A percentile compares a stretch with the other conserved stretches of the same genome.
Evolutionary conservation across 2,113 vertebrate genomes (phyloP).

Genomic region (Gymnobelideus leadbeateri): DNA sequence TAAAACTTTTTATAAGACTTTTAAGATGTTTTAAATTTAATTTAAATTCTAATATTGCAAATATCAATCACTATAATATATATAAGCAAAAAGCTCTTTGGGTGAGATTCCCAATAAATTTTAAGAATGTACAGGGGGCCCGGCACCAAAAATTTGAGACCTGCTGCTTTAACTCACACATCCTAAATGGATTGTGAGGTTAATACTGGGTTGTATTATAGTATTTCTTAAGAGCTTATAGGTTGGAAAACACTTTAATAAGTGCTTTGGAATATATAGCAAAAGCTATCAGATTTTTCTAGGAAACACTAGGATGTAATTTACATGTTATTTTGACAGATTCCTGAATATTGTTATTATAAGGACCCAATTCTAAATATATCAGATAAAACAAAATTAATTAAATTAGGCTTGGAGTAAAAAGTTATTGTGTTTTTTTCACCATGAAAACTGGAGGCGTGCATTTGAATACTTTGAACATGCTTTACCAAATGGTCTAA

Average conservation of each 20-base stretch:
- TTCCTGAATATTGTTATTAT: constrained; percentile 20
- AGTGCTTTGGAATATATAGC: background rate
- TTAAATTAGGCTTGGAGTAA: background rate
- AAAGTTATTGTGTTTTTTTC: constrained; percentile 25
- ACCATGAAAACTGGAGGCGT: background rate
- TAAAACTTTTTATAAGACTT: background rate
- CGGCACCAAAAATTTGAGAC: background rate
- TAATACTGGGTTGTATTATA: background rate
- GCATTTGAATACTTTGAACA: constrained; percentile 16
- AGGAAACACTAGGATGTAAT: background rate
- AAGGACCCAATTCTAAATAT: background rate
- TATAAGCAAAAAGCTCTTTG: background rate
- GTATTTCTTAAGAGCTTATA: background rate
- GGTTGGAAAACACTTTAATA: background rate
- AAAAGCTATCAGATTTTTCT: background rate
- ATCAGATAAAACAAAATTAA: constrained; percentile 29
- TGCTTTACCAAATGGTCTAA: background rate
- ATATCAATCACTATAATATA: background rate
- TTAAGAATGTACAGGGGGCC: background rate
- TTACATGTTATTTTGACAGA: background rate
- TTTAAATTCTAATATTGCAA: background rate
- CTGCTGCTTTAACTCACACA: background rate
- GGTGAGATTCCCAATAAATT: background rate
- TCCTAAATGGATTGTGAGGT: background rate
- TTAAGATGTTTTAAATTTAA: background rate